These are phyloP conservation scores for Apodemia mormo DNA, from an alignment of 2,888 invertebrate species.

Conservation along the genomic window DNA sequence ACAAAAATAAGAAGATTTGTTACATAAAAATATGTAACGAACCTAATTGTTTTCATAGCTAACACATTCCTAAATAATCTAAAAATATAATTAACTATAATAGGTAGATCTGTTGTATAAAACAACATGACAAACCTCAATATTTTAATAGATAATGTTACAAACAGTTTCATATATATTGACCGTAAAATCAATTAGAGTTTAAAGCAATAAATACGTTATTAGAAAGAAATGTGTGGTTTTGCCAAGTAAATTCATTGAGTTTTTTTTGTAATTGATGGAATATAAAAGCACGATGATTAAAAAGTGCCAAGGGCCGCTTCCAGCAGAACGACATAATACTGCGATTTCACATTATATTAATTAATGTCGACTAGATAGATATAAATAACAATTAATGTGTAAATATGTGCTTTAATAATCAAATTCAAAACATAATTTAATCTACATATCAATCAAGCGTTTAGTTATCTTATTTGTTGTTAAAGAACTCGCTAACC, in stretches of 20 bases:
- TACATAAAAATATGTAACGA: no score
- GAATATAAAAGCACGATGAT: background rate
- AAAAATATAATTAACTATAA: background rate
- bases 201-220: background rate
- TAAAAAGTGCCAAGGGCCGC: no score
- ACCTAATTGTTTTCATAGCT: no score
- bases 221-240: background rate
- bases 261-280: background rate
- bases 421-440: background rate
- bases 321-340: background rate
- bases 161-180: background rate
- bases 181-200: background rate
- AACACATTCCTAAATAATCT: no score
- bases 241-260: no score
- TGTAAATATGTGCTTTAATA: background rate
- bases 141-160: background rate
- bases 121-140: background rate
- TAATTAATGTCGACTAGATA: background rate
- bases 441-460: background rate
- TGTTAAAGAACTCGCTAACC: slow-evolving; percentile 46
- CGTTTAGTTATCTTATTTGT: background rate
- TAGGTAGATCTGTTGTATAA: background rate
- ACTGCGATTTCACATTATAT: background rate
- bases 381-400: background rate
- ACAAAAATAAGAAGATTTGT: background rate